phyloP scores from a whole-genome alignment of 2,888 invertebrate genomes.

The Erebia epiphron region DNA sequence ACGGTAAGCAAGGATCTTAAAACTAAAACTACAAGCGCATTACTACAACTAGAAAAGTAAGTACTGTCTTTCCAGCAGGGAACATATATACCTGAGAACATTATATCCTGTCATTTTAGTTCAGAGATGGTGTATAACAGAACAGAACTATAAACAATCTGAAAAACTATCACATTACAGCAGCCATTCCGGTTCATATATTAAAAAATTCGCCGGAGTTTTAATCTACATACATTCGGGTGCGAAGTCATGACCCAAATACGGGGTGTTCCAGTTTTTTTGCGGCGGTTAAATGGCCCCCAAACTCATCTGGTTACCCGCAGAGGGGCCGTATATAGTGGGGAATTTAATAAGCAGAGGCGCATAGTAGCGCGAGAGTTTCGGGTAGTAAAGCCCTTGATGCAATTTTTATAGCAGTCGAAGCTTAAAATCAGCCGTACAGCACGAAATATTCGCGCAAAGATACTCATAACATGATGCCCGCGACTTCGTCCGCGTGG shows the following conservation, averaged over 20 bases:
- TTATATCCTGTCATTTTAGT: too few relatives aligned
- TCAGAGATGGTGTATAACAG: too few relatives aligned
- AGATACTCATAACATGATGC: too few relatives aligned
- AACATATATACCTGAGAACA: too few relatives aligned
- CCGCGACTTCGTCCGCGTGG: too few relatives aligned
- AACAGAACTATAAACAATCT: not conserved
- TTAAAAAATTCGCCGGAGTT: slow-evolving; percentile 9
- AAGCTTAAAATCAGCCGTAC: too few relatives aligned
- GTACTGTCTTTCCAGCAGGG: too few relatives aligned
- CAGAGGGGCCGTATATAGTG: slow-evolving; percentile 27
- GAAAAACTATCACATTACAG: not conserved
- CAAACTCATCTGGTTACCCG: slow-evolving; percentile 31
- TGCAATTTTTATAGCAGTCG: not conserved
- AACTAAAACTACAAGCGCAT: too few relatives aligned
- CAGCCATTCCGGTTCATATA: not conserved
- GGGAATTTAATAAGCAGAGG: slow-evolving; percentile 35
- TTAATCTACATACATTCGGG: slow-evolving; percentile 32
- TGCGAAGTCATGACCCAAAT: slow-evolving; percentile 30
- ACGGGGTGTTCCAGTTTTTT: slow-evolving; percentile 34
- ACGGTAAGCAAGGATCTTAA: too few relatives aligned
- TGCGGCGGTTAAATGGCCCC: slow-evolving; percentile 21
- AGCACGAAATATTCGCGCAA: too few relatives aligned
- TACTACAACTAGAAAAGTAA: too few relatives aligned
- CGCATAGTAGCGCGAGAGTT: not conserved
- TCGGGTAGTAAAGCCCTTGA: not conserved